These are phyloP conservation scores for Pristionchus maxplancki DNA, from an alignment of 2,888 invertebrate genomes.

Conservation along the genomic window DNA sequence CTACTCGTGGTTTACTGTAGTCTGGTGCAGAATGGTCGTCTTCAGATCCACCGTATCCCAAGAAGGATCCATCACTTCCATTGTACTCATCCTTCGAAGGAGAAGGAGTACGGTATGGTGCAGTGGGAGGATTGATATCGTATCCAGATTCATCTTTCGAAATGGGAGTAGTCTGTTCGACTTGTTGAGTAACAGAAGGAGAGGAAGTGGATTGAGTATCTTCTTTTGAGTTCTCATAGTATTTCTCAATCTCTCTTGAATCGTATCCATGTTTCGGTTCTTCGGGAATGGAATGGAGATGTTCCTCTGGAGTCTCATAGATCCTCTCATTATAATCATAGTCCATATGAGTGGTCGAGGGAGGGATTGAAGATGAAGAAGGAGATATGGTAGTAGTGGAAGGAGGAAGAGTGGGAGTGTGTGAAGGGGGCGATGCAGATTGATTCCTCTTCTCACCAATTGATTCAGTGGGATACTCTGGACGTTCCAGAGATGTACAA, in stretches of 20 bases:
- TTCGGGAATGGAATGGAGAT: neutral
- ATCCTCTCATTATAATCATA: constrained; percentile 29
- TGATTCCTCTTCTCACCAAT: neutral
- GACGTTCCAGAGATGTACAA: constrained; percentile 31
- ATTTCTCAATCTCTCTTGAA: constrained; percentile 42
- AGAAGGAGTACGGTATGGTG: neutral
- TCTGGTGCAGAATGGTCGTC: neutral
- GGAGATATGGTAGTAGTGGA: neutral
- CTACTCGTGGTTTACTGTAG: neutral
- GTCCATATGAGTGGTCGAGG: constrained; percentile 10
- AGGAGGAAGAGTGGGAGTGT: neutral
- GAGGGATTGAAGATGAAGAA: neutral
- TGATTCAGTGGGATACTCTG: neutral
- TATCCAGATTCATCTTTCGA: neutral
- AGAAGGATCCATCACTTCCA: constrained; percentile 12
- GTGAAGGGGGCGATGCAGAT: neutral
- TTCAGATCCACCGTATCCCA: constrained; percentile 14
- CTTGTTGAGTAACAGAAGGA: neutral
- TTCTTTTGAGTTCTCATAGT: constrained; percentile 8
- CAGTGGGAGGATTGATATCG: neutral
- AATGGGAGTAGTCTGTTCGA: neutral
- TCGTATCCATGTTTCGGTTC: constrained; percentile 44
- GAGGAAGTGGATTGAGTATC: neutral
- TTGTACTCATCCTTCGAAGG: neutral
- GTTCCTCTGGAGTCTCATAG: constrained; percentile 32